Evolutionary conservation across 2,888 invertebrate species (phyloP).

Genomic region (Keiferia lycopersicella): DNA sequence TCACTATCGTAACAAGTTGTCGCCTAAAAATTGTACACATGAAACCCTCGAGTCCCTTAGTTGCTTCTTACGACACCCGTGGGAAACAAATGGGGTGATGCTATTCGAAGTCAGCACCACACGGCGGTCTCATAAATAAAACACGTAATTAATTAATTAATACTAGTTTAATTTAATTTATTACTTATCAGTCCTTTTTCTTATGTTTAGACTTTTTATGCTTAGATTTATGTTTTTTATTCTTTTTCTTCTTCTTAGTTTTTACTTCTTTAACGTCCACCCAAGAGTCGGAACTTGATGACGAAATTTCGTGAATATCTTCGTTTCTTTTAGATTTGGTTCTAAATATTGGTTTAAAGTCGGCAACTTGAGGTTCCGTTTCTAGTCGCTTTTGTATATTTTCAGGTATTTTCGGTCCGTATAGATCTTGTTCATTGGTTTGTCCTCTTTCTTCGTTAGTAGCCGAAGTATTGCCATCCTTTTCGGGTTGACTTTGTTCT

Average conservation of each 20-base stretch:
- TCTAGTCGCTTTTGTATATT: slow-evolving; percentile 58
- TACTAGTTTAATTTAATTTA: background rate
- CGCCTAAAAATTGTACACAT: too few species aligned
- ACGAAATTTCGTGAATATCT: slow-evolving; percentile 47
- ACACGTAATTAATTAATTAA: too few species aligned
- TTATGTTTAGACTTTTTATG: slow-evolving; percentile 70
- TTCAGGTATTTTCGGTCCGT: slow-evolving; percentile 83
- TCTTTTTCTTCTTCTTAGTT: slow-evolving; percentile 68
- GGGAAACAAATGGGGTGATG: too few species aligned
- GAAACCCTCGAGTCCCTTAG: too few species aligned
- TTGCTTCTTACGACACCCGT: too few species aligned
- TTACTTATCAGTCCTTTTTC: slow-evolving; percentile 60
- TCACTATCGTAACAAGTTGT: too few species aligned
- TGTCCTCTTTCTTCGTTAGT: slow-evolving; percentile 28
- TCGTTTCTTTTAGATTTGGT: slow-evolving; percentile 42
- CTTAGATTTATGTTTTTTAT: slow-evolving; percentile 69
- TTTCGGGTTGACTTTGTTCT: slow-evolving; percentile 29
- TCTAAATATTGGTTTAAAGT: slow-evolving; percentile 47
- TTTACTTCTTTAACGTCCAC: slow-evolving; percentile 71
- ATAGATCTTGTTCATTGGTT: slow-evolving; percentile 52
- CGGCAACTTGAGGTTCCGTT: slow-evolving; percentile 31
- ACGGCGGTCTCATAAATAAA: too few species aligned
- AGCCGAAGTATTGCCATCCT: slow-evolving; percentile 24
- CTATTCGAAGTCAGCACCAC: too few species aligned
- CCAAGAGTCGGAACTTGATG: slow-evolving; percentile 75